These are phyloP conservation scores for Ophion obscuratus DNA, from an alignment of 2,888 invertebrate species.

Conservation along the genomic window DNA sequence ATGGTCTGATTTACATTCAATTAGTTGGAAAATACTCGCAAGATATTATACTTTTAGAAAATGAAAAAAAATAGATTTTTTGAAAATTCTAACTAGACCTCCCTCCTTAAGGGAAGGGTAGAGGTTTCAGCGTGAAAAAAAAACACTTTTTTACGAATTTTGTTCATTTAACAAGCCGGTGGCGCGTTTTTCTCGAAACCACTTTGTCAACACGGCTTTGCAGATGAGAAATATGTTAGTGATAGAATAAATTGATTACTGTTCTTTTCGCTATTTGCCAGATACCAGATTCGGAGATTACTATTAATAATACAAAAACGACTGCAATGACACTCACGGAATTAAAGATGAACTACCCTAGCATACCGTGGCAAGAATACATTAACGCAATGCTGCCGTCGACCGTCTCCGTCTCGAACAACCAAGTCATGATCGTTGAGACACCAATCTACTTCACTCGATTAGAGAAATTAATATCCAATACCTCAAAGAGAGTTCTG, in stretches of 20 bases:
- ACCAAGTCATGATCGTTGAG: conserved; percentile 93
- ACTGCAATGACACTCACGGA: conserved; percentile 94
- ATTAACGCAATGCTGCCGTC: conserved; percentile 92
- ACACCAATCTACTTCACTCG: conserved; percentile 92
- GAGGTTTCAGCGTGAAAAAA: too few species aligned
- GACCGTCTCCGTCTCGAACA: conserved; percentile 86
- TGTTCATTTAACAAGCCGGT: too few species aligned
- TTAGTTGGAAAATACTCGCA: too few species aligned
- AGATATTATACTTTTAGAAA: too few species aligned
- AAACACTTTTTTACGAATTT: too few species aligned
- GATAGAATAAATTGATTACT: too few species aligned
- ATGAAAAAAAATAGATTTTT: too few species aligned
- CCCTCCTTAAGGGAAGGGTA: too few species aligned
- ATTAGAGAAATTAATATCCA: conserved; percentile 87
- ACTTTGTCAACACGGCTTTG: background rate
- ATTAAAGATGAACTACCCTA: conserved; percentile 90
- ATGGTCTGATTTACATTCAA: too few species aligned
- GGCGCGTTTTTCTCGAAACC: too few species aligned
- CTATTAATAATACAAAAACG: conserved; percentile 86
- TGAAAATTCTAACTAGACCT: too few species aligned
- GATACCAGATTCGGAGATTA: conserved; percentile 82
- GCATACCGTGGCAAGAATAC: conserved; percentile 93
- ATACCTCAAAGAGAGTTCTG: conserved; percentile 88
- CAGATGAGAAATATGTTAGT: too few species aligned
- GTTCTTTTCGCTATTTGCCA: conserved; percentile 45